phyloP scores from a whole-genome alignment of 35 echinoderm and acorn worm genomes.

The Ophioderma brevispina region DNA sequence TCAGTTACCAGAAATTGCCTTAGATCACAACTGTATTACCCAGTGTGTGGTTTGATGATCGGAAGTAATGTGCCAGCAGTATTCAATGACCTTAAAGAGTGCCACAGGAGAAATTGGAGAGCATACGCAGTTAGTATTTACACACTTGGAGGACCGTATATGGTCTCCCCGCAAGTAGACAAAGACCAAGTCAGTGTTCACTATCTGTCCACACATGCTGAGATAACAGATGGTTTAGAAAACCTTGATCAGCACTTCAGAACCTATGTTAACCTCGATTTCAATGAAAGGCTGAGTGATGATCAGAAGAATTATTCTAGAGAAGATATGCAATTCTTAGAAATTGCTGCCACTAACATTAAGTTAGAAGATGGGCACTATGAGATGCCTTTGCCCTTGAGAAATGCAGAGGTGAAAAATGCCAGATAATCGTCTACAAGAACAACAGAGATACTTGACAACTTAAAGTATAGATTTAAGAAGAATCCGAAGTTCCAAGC shows the following conservation, averaged over 20 bases:
- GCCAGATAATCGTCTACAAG: constrained; percentile 67
- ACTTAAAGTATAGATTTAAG: constrained; percentile 31
- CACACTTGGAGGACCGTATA: too few species aligned
- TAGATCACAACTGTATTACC: too few species aligned
- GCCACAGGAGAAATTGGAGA: too few species aligned
- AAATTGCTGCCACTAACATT: constrained; percentile 47
- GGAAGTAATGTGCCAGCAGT: too few species aligned
- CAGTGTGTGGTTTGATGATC: too few species aligned
- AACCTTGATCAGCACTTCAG: background rate
- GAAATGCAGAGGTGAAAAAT: constrained; percentile 30
- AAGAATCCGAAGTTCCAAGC: constrained; percentile 23
- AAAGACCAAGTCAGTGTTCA: too few species aligned
- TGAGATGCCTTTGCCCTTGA: constrained; percentile 67
- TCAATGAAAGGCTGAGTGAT: constrained; percentile 50
- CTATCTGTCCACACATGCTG: too few species aligned
- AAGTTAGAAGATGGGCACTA: constrained; percentile 59
- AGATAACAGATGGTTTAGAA: background rate
- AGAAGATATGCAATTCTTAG: constrained; percentile 61
- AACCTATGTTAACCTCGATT: constrained; percentile 46
- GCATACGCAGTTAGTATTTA: too few species aligned
- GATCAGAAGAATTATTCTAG: constrained; percentile 35
- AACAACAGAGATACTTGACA: constrained; percentile 23
- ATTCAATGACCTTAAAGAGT: too few species aligned
- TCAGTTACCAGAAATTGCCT: too few species aligned
- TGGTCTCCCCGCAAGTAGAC: too few species aligned